These are phyloP conservation scores for Brachynemurus nebulosus DNA, from an alignment of 2,888 invertebrate genomes.

Conservation along the genomic window DNA sequence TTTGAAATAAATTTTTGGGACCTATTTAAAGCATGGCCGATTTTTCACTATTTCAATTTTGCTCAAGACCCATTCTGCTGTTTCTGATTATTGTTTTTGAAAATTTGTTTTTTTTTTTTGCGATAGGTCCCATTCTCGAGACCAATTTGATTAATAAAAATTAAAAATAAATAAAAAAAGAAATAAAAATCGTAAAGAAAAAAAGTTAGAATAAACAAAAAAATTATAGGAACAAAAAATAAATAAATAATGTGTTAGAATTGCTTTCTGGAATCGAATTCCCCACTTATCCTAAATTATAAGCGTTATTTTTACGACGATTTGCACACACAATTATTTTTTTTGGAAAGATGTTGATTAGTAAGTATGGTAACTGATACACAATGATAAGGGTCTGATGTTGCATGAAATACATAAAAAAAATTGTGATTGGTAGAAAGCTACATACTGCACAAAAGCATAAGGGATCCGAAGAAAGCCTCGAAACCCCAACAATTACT, in stretches of 20 bases:
- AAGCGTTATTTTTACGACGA: constrained; percentile 7
- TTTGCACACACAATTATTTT: constrained; percentile 10
- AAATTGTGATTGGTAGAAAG: too few species aligned
- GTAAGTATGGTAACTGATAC: constrained; percentile 6
- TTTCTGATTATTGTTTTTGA: constrained; percentile 13
- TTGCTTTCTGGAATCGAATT: constrained; percentile 6
- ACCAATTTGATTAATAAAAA: constrained; percentile 22
- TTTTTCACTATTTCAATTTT: constrained; percentile 24
- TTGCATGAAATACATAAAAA: constrained; percentile 1
- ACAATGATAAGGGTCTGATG: background rate
- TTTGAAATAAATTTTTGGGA: constrained; percentile 9
- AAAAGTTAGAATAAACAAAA: constrained; percentile 17
- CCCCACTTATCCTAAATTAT: constrained; percentile 6
- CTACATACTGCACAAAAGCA: too few species aligned
- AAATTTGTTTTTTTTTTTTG: too few species aligned
- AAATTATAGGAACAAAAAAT: constrained; percentile 13
- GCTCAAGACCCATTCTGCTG: constrained; percentile 11
- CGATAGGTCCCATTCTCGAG: constrained; percentile 23
- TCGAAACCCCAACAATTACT: too few species aligned
- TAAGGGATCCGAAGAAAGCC: too few species aligned
- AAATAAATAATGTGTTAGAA: constrained; percentile 14
- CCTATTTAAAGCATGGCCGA: constrained; percentile 11
- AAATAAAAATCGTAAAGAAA: constrained; percentile 18
- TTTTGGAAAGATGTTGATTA: constrained; percentile 8
- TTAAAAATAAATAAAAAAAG: constrained; percentile 18